phyloP scores from a whole-genome alignment of 2,888 invertebrate genomes.

The Agrilus biguttatus region DNA sequence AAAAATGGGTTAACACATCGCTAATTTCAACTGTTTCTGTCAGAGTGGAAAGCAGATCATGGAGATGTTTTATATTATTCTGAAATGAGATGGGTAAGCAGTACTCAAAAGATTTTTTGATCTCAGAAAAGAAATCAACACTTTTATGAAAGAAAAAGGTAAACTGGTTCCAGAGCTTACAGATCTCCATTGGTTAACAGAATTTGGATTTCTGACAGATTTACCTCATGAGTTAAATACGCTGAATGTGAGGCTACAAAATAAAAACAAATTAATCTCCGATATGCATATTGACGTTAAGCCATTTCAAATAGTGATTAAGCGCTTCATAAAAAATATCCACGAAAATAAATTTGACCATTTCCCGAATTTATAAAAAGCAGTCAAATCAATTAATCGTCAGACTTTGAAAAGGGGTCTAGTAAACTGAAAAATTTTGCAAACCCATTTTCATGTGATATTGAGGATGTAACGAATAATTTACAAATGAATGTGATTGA shows the following conservation, averaged over 20 bases:
- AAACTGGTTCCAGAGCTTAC: slow-evolving; percentile 6
- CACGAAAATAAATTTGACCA: too few relatives aligned
- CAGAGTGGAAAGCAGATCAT: slow-evolving; percentile 10
- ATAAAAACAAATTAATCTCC: slow-evolving; percentile 1
- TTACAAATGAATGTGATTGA: neutral
- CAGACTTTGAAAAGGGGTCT: neutral
- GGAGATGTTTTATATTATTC: slow-evolving; percentile 10
- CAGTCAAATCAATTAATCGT: neutral
- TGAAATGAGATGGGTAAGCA: slow-evolving; percentile 12
- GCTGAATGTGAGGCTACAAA: slow-evolving; percentile 1
- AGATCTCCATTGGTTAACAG: slow-evolving; percentile 7
- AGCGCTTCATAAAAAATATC: neutral
- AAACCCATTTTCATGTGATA: too few relatives aligned
- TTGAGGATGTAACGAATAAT: neutral
- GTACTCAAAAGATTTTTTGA: slow-evolving; percentile 10
- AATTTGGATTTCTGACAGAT: slow-evolving; percentile 8
- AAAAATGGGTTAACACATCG: slow-evolving; percentile 11
- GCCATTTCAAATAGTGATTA: neutral
- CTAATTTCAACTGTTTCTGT: slow-evolving; percentile 11
- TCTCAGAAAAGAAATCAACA: slow-evolving; percentile 4
- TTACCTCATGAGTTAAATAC: too few relatives aligned
- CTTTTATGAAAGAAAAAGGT: slow-evolving; percentile 1
- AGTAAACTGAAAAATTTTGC: slow-evolving; percentile 1
- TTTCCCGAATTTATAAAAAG: neutral
- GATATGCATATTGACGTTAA: slow-evolving; percentile 1